A percentile compares a stretch with the other conserved stretches of the same genome.
Evolutionary conservation across 2,888 invertebrate genomes (phyloP).

Genomic region (Melieria crassipennis): DNA sequence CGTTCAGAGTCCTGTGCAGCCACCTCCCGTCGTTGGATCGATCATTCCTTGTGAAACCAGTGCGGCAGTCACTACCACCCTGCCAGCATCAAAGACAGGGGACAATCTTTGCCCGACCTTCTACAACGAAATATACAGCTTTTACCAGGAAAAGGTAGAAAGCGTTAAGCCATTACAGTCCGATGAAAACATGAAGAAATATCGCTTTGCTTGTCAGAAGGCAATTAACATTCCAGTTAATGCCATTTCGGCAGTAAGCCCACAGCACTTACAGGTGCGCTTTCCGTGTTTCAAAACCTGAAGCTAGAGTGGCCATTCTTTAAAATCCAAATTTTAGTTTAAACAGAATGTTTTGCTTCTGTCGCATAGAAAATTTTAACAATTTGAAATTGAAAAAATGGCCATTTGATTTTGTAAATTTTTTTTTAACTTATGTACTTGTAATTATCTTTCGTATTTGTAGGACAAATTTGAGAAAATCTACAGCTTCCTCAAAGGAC

Average conservation of each 20-base stretch:
- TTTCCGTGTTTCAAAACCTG: background rate
- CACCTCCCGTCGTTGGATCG: background rate
- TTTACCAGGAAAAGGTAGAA: constrained; percentile 70
- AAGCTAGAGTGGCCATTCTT: no score
- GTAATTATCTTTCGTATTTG: background rate
- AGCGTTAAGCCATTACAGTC: constrained; percentile 71
- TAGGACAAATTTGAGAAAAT: constrained; percentile 80
- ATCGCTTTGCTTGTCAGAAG: constrained; percentile 84
- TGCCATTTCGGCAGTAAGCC: constrained; percentile 81
- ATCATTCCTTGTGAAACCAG: background rate
- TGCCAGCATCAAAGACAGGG: background rate
- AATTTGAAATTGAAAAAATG: no score
- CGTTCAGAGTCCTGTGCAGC: background rate
- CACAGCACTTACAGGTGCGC: constrained; percentile 69
- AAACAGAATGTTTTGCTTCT: no score
- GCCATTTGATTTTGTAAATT: background rate
- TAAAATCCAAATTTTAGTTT: no score
- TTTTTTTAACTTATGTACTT: background rate
- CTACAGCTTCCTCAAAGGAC: constrained; percentile 76
- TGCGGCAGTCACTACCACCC: background rate
- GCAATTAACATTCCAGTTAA: constrained; percentile 89
- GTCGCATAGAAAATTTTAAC: no score
- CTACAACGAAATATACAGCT: constrained; percentile 70
- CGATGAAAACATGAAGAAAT: constrained; percentile 75
- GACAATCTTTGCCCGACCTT: constrained; percentile 66